phyloP scores from a whole-genome alignment of 2,113 vertebrate genomes.

The Cyanoderma ruficeps region DNA sequence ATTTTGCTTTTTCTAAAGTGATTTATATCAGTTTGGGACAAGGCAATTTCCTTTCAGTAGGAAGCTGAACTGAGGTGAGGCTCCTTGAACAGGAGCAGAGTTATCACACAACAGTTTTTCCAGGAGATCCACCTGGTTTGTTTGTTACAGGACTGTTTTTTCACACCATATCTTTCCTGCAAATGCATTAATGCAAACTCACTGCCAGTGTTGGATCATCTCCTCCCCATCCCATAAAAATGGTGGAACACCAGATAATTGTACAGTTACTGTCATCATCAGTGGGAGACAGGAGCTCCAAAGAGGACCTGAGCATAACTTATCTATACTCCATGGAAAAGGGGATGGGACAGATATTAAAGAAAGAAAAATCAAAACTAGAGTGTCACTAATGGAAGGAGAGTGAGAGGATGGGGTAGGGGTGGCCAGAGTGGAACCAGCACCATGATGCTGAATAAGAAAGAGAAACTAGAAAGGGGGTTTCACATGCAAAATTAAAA shows the following conservation, averaged over 20 bases:
- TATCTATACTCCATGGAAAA: background rate
- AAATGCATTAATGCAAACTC: background rate
- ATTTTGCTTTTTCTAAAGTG: background rate
- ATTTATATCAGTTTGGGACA: background rate
- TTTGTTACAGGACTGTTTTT: background rate
- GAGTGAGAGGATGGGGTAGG: background rate
- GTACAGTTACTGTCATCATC: background rate
- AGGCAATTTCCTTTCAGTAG: conserved; percentile 9
- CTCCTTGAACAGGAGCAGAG: background rate
- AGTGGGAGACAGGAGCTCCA: background rate
- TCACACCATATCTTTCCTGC: background rate
- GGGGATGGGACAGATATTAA: background rate
- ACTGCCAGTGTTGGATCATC: background rate
- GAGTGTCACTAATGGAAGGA: background rate
- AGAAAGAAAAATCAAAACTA: background rate
- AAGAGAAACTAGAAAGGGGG: background rate
- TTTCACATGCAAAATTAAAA: conserved; percentile 78
- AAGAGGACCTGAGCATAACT: background rate
- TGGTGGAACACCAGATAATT: background rate
- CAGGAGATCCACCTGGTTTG: background rate
- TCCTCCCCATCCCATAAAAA: background rate
- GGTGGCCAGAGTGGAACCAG: background rate
- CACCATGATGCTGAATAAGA: background rate
- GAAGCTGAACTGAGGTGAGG: background rate
- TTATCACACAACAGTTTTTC: background rate